Base-by-base conservation (phyloP, 64 coral and sea anemone species). In the Catalaphyllia jardinei region DNA sequence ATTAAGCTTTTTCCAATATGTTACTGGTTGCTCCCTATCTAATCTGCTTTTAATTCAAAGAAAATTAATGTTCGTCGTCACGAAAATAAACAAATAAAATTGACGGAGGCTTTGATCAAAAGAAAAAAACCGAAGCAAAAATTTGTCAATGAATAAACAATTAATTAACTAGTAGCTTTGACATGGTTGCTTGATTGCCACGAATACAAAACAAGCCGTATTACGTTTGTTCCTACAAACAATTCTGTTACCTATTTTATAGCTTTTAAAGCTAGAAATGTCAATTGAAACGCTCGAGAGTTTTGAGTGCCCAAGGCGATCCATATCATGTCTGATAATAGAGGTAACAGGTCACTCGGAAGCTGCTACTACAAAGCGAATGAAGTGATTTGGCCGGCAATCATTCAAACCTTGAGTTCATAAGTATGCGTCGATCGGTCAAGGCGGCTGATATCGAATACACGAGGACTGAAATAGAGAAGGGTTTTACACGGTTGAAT, bases 71-170 rank as follows among this genome's bases (percentile, higher is more conserved):
- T 69, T 76, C 74, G 50, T 80, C 27, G 27, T 31, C 52, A 27
- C 54, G 29, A 19, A 80, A 69, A 27, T 69, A 69, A 69, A 69
- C 65, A 69, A 69, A 69, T 69, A 69, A 69, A 69, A 69, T 27
- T 69, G 65, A 69, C 65, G 20, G 25, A 27, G 11, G 1, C 24
- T 69, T 28, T 28, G 29, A 9, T 16, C 0, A 27, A 60, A 80
- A 17, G 16, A 50, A 49, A 46, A 77, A 35, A 16, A 20, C 49
- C 19, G 35, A 50, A 33, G 20, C 29, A 13, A 13, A 35, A 63
- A 20, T 17, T 18, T 62, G 10, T 13, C 61, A 61, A 62, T 80
- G 52, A 79, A 57, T 55, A 79, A 79, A 57, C 46, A 79, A 79
- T 25, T 79, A 28, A 57, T n/a, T 79, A 79, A 79, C 4, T 15